These are phyloP conservation scores for Sparidentex hasta DNA, from an alignment of 2,797 vertebrate genomes.

Conservation along the genomic window DNA sequence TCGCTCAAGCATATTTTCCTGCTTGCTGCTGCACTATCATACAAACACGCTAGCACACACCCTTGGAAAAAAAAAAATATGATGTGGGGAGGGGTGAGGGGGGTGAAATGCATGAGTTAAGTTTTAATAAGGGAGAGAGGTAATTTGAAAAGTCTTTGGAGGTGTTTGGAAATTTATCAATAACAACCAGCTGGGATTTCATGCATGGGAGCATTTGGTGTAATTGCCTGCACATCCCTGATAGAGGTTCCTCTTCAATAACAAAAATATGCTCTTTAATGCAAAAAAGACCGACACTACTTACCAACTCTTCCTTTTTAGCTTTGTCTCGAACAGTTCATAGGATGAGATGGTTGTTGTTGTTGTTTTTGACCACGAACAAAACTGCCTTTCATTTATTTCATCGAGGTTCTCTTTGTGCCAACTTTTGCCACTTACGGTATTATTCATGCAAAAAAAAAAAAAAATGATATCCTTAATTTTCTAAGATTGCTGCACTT, in stretches of 20 bases:
- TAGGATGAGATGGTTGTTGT: constrained; percentile 56
- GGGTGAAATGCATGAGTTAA: constrained; percentile 85
- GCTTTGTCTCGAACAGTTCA: constrained; percentile 57
- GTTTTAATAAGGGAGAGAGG: constrained; percentile 87
- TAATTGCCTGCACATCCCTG: constrained; percentile 89
- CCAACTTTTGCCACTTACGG: constrained; percentile 36
- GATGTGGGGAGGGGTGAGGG: background rate
- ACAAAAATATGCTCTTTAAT: constrained; percentile 84
- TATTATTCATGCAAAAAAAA: constrained; percentile 53
- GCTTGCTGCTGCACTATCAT: constrained; percentile 68
- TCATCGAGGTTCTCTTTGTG: constrained; percentile 44
- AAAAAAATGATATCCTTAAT: constrained; percentile 52
- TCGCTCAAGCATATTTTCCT: constrained; percentile 65
- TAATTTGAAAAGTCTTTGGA: constrained; percentile 89
- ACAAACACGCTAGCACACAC: constrained; percentile 66
- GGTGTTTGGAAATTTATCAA: constrained; percentile 90
- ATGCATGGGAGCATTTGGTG: constrained; percentile 88
- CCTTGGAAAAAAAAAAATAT: constrained; percentile 43
- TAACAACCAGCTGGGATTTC: constrained; percentile 89
- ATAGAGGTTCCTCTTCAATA: constrained; percentile 87
- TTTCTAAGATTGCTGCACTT: constrained; percentile 73
- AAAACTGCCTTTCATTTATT: constrained; percentile 54
- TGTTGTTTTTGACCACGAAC: constrained; percentile 62
- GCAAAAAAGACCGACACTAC: constrained; percentile 71
- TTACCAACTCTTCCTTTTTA: constrained; percentile 58